These are phyloP conservation scores for Pollenia labialis DNA, from an alignment of 2,888 invertebrate species.

Conservation along the genomic window DNA sequence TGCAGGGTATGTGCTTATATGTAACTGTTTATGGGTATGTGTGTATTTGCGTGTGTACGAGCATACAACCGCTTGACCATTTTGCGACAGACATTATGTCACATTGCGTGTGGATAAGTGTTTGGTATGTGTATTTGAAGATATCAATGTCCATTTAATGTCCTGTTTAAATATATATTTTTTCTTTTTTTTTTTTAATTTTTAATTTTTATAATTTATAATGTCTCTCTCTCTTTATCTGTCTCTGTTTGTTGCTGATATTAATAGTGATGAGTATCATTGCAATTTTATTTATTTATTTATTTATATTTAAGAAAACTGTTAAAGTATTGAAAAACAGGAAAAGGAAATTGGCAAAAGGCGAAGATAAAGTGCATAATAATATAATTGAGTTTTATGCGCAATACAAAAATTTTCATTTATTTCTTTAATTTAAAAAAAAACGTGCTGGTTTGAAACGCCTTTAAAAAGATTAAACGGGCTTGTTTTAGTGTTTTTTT, in stretches of 20 bases:
- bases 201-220: constrained; percentile 57
- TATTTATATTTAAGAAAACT: constrained; percentile 41
- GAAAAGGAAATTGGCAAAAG: constrained; percentile 20
- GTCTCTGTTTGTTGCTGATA: constrained; percentile 1
- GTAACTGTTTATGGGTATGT: not conserved
- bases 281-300: constrained; percentile 52
- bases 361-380: not conserved
- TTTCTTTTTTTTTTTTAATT: constrained; percentile 4
- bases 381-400: too few species aligned
- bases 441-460: too few species aligned
- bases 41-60: not conserved
- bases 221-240: not conserved
- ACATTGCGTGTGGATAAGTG: constrained; percentile 50
- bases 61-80: constrained; percentile 51
- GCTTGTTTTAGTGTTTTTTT: too few species aligned
- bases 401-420: too few species aligned
- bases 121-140: constrained; percentile 35
- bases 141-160: constrained; percentile 62
- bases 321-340: constrained; percentile 40
- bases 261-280: constrained; percentile 14
- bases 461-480: too few species aligned
- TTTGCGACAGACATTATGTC: constrained; percentile 65
- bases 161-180: constrained; percentile 45
- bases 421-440: too few species aligned
- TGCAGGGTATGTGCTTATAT: too few species aligned